Evolutionary conservation across 1,140 invertebrate genomes (phyloP).

Genomic region (Himalopsyche phryganea): DNA sequence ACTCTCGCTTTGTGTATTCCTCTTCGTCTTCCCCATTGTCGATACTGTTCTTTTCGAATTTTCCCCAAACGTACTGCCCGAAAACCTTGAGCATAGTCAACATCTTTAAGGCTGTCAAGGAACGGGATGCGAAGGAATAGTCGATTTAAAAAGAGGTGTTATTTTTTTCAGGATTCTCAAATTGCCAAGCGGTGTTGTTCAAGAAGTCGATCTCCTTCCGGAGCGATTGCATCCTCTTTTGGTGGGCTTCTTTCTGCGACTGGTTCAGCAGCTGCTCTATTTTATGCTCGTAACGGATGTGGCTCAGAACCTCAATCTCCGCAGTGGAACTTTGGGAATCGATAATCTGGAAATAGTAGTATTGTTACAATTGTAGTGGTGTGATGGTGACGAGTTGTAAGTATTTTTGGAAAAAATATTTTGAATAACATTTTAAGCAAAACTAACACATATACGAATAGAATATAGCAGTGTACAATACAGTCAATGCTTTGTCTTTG

Average conservation of each 20-base stretch:
- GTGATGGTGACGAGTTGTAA: background rate
- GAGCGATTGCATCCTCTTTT: conserved; percentile 61
- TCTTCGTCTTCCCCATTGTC: no score
- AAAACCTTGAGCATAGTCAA: conserved; percentile 1
- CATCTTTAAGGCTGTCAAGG: conserved; percentile 5
- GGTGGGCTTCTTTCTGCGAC: conserved; percentile 49
- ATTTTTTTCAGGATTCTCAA: conserved; percentile 51
- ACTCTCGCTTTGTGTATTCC: no score
- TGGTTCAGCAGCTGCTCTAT: conserved; percentile 25
- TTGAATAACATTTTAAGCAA: no score
- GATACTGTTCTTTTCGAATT: background rate
- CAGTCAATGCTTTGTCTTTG: no score
- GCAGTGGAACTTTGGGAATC: no score
- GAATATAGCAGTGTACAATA: no score
- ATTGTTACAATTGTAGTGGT: no score
- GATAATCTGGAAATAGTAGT: no score
- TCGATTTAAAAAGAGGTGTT: background rate
- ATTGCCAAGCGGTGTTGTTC: conserved; percentile 67
- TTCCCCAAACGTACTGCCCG: conserved; percentile 8
- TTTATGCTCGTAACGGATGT: conserved; percentile 30
- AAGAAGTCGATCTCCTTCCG: conserved; percentile 65
- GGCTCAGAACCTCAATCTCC: conserved; percentile 9
- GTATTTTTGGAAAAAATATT: no score
- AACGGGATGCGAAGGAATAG: no score
- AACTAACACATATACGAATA: no score